phyloP scores from a whole-genome alignment of 2,888 invertebrate genomes.

The Aricia artaxerxes region DNA sequence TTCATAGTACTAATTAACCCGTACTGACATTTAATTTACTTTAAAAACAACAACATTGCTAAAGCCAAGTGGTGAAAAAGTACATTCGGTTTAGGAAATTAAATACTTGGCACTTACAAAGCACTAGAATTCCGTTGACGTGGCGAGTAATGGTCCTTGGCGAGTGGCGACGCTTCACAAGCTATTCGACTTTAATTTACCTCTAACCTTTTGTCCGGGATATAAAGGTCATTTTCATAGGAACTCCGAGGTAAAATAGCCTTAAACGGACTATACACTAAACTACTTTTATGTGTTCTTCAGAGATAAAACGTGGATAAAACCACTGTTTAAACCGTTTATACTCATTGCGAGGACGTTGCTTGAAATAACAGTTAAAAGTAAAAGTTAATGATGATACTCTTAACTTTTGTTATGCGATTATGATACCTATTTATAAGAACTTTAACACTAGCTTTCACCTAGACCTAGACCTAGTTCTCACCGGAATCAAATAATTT shows the following conservation, averaged over 20 bases:
- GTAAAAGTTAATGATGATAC: background rate
- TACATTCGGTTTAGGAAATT: constrained; percentile 29
- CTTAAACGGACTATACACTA: background rate
- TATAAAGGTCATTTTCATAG: background rate
- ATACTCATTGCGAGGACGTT: background rate
- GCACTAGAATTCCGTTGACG: constrained; percentile 30
- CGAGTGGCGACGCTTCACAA: constrained; percentile 18
- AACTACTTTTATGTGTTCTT: constrained; percentile 26
- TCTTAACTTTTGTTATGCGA: background rate
- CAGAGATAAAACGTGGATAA: constrained; percentile 20
- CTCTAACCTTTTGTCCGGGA: background rate
- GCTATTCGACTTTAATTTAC: background rate
- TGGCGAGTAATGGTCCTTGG: constrained; percentile 24
- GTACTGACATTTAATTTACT: background rate
- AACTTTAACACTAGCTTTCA: too few relatives aligned
- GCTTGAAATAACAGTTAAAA: background rate
- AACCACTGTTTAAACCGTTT: constrained; percentile 6
- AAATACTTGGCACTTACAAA: constrained; percentile 31
- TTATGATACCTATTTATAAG: background rate
- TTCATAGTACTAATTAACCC: background rate
- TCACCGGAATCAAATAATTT: too few relatives aligned
- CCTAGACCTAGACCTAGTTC: too few relatives aligned
- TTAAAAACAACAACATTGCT: background rate
- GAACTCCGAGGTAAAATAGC: background rate
- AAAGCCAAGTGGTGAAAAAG: background rate